Percentiles rank a stretch among this genome's conserved stretches.
These are phyloP conservation scores for Xyrauchen texanus DNA, from an alignment of 2,113 vertebrate species.

Conservation along the genomic window DNA sequence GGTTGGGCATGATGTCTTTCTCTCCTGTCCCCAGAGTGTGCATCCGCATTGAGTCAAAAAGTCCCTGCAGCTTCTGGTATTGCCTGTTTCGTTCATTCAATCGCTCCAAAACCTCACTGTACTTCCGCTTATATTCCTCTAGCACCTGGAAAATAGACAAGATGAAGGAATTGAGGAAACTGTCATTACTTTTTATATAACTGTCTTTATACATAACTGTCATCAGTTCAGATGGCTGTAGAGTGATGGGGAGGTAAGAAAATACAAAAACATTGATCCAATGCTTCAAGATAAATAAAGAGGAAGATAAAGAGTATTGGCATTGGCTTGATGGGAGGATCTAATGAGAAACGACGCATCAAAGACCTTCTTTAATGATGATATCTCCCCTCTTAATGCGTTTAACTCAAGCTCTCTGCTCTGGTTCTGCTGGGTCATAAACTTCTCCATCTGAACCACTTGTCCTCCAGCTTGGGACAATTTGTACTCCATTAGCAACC, in stretches of 20 bases:
- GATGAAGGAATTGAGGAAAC: background rate
- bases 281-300: background rate
- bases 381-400: constrained; percentile 81
- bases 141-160: constrained; percentile 67
- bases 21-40: constrained; percentile 79
- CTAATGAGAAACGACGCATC: too few relatives aligned
- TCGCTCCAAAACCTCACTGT: constrained; percentile 85
- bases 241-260: background rate
- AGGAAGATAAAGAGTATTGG: background rate
- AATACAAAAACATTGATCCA: background rate
- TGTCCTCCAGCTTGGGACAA: constrained; percentile 80
- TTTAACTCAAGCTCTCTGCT: constrained; percentile 82
- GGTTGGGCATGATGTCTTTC: constrained; percentile 47
- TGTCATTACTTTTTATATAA: too few relatives aligned
- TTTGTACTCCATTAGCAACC: constrained; percentile 84
- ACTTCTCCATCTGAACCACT: constrained; percentile 85
- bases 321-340: background rate
- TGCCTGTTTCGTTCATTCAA: constrained; percentile 87
- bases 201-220: too few relatives aligned
- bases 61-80: constrained; percentile 86
- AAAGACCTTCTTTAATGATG: constrained; percentile 82
- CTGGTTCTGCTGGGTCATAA: constrained; percentile 85
- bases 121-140: constrained; percentile 89
- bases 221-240: background rate
- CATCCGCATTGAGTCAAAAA: constrained; percentile 84